Evolutionary conservation across 2,113 vertebrate species (phyloP).

Genomic region (Macrotis lagotis): DNA sequence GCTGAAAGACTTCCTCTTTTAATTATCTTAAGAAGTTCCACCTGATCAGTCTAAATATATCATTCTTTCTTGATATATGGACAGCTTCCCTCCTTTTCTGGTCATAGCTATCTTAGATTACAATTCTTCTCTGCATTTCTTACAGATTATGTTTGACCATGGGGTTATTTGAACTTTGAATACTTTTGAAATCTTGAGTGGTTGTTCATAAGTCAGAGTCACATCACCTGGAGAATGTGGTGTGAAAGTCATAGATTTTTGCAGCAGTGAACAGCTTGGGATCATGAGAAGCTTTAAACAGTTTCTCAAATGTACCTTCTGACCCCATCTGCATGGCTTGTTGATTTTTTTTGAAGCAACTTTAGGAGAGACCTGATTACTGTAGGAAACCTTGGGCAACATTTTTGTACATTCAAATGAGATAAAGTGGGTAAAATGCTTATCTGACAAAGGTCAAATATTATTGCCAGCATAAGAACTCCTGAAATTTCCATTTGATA

Average conservation of each 20-base stretch:
- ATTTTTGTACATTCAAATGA: not conserved
- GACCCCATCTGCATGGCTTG: not conserved
- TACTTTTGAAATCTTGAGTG: not conserved
- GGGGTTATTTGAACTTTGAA: not conserved
- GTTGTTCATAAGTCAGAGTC: not conserved
- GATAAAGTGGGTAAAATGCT: not conserved
- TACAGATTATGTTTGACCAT: not conserved
- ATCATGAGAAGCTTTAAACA: not conserved
- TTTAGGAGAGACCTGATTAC: not conserved
- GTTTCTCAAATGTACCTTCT: not conserved
- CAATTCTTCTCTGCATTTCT: not conserved
- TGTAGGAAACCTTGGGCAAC: not conserved
- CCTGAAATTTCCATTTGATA: not conserved
- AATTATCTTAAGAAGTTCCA: not conserved
- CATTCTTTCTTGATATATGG: not conserved
- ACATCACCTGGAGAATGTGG: not conserved
- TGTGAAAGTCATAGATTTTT: not conserved
- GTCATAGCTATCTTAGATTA: not conserved
- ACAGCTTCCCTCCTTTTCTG: not conserved
- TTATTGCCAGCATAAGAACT: not conserved
- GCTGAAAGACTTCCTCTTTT: not conserved
- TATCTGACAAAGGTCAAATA: not conserved
- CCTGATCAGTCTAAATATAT: not conserved
- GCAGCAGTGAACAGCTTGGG: not conserved
- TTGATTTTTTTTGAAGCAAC: not conserved